These are phyloP conservation scores for Lepidocolaptes lacrymiger DNA, from an alignment of 2,797 vertebrate genomes.

Conservation along the genomic window DNA sequence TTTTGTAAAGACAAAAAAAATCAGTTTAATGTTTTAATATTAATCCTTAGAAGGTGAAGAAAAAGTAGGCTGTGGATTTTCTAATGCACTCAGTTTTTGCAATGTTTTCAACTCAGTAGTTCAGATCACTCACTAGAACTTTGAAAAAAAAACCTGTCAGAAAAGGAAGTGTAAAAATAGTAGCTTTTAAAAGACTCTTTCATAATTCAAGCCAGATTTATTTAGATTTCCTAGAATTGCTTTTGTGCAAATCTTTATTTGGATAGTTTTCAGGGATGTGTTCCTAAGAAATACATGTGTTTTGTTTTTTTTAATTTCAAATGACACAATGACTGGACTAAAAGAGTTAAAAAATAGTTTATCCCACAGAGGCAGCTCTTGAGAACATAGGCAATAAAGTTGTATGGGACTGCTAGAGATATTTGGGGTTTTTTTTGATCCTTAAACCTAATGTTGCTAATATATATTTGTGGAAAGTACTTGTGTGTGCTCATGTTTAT, in stretches of 20 bases:
- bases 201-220: not conserved
- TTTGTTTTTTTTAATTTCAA: not conserved
- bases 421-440: not conserved
- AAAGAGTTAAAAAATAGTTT: not conserved
- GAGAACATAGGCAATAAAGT: not conserved
- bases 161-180: not conserved
- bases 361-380: rapidly evolving
- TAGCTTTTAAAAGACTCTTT: not conserved
- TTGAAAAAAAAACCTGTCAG: not conserved
- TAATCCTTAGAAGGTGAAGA: not conserved
- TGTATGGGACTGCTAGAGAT: not conserved
- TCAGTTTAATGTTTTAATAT: not conserved
- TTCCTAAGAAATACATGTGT: not conserved
- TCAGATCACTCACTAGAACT: not conserved
- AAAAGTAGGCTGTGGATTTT: not conserved
- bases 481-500: not conserved
- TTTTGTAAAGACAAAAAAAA: not conserved
- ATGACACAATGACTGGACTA: not conserved
- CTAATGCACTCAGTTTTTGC: not conserved
- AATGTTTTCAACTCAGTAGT: not conserved
- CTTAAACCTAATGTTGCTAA: not conserved
- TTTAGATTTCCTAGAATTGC: not conserved
- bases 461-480: not conserved
- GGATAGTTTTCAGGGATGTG: not conserved
- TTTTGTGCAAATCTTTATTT: not conserved